Evolutionary conservation across 2,888 invertebrate genomes (phyloP), one percentile per base, ranked within the genome.

Genomic region (Seira sanloemensis): DNA sequence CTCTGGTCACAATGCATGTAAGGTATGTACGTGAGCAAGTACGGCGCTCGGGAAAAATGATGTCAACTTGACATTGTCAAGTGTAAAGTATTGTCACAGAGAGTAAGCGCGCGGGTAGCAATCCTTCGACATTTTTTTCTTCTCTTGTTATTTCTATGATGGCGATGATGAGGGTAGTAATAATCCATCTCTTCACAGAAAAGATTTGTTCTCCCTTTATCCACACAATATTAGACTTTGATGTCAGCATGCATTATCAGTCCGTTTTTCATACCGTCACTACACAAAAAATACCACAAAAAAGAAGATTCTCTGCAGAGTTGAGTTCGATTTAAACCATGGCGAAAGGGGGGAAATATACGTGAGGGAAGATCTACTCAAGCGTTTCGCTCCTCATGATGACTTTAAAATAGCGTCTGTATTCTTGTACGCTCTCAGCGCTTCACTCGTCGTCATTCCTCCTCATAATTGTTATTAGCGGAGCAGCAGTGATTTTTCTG

Each of bases 11-110:
- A n/a, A n/a, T n/a, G n/a, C n/a, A n/a, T n/a, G n/a, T n/a, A n/a
- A n/a, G n/a, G n/a, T n/a, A n/a, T n/a, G n/a, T n/a, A n/a, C n/a
- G n/a, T n/a, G n/a, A n/a, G n/a, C n/a, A n/a, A n/a, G n/a, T n/a
- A n/a, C n/a, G n/a, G n/a, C n/a, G n/a, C n/a, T n/a, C n/a, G n/a
- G 5, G 12, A 37, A 37, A 37, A 37, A 37, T 5, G 37, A 37
- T 37, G n/a, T n/a, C n/a, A n/a, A n/a, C n/a, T n/a, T n/a, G n/a
- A n/a, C n/a, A n/a, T n/a, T n/a, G 62, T 62, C 62, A 62, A 62
- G 62, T 62, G 62, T 62, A 62, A 62, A 62, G 21, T 23, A 62
- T 62, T 62, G 62, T 62, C 62, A 62, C 62, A 62, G 21, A 62
- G 62, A 23, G 62, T 62, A 62, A 62, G 62, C 62, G 62, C 62